These are phyloP conservation scores for Heliconius himera DNA, from an alignment of 1,140 invertebrate genomes.

Conservation along the genomic window DNA sequence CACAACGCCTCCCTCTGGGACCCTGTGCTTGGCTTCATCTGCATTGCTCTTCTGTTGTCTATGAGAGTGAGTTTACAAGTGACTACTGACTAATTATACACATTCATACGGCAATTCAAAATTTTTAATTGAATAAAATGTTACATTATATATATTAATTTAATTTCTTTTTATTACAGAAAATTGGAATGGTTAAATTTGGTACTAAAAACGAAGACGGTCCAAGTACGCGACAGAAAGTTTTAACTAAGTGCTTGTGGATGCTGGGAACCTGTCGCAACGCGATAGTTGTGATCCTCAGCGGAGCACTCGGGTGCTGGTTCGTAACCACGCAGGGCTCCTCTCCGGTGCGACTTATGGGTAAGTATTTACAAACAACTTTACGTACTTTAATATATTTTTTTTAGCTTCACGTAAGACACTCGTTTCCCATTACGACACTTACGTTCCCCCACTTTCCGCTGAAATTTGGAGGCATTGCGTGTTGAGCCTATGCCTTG, in stretches of 20 bases:
- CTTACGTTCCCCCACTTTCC: too few relatives aligned
- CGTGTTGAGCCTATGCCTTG: too few relatives aligned
- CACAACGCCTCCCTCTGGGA: constrained; percentile 85
- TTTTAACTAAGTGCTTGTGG: constrained; percentile 83
- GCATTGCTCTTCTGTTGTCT: constrained; percentile 87
- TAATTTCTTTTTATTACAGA: constrained; percentile 67
- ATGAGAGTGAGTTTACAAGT: constrained; percentile 83
- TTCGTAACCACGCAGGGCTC: constrained; percentile 69
- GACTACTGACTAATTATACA: not conserved
- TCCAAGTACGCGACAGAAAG: constrained; percentile 74
- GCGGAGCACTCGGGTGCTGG: constrained; percentile 83
- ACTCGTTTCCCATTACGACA: too few relatives aligned
- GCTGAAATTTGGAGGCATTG: too few relatives aligned
- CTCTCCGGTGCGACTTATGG: constrained; percentile 85
- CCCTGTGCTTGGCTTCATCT: constrained; percentile 86
- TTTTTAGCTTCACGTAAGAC: too few relatives aligned
- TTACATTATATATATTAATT: not conserved
- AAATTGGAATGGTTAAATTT: constrained; percentile 82
- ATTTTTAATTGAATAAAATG: too few relatives aligned
- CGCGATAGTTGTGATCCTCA: constrained; percentile 88
- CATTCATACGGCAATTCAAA: not conserved
- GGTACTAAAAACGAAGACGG: constrained; percentile 80
- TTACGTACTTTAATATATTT: not conserved
- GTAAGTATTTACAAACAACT: constrained; percentile 62
- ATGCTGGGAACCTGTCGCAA: constrained; percentile 87